phyloP scores from a whole-genome alignment of 64 coral and sea anemone genomes.

The Trachythela sp. region DNA sequence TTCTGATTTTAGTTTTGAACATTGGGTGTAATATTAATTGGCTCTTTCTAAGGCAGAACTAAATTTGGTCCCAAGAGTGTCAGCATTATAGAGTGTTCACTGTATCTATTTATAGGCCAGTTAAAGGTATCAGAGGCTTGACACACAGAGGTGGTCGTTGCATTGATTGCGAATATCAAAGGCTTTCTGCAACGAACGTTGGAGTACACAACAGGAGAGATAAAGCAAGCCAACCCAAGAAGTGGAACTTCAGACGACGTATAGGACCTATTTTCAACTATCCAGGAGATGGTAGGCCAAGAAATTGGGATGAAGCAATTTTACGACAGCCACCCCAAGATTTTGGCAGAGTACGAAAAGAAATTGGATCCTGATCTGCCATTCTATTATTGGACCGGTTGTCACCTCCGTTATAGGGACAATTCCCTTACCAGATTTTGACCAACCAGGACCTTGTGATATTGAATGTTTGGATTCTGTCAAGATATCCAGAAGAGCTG shows the following conservation, averaged over 20 bases:
- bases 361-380: not conserved
- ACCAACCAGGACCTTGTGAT: not conserved
- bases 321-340: not conserved
- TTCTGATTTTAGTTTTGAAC: too few relatives aligned
- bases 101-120: too few relatives aligned
- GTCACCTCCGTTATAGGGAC: not conserved
- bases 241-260: not conserved
- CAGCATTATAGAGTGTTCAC: too few relatives aligned
- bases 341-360: not conserved
- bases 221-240: not conserved
- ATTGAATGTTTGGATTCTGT: not conserved
- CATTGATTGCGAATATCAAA: not conserved
- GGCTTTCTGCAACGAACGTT: not conserved
- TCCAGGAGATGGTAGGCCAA: not conserved
- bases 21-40: too few relatives aligned
- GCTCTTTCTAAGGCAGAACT: too few relatives aligned
- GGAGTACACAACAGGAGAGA: not conserved
- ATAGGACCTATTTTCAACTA: not conserved
- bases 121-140: not conserved
- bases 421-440: not conserved
- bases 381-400: not conserved
- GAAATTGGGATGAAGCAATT: not conserved
- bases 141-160: too few relatives aligned
- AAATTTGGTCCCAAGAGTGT: too few relatives aligned
- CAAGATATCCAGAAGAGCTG: conserved; percentile 4